Evolutionary conservation across 2,888 invertebrate species (phyloP).

Genomic region (Thymelicus sylvestris): DNA sequence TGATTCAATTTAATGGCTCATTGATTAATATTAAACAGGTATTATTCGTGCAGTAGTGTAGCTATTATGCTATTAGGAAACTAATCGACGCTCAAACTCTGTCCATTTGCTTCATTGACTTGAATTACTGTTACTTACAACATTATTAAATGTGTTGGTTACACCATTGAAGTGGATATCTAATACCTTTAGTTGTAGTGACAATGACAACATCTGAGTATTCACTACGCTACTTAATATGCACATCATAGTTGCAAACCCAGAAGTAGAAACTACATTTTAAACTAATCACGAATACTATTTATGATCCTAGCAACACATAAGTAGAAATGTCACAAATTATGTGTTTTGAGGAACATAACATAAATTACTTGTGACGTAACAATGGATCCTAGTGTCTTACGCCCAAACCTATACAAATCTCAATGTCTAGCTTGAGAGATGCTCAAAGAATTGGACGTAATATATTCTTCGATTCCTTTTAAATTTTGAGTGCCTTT

Average conservation of each 20-base stretch:
- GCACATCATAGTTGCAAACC: no score
- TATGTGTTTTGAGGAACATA: conserved; percentile 26
- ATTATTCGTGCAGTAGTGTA: background rate
- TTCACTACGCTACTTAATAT: no score
- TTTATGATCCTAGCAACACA: conserved; percentile 32
- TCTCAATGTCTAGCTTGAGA: background rate
- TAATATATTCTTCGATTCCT: no score
- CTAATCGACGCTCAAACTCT: no score
- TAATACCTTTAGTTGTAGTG: no score
- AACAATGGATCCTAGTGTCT: conserved; percentile 35
- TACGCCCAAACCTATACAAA: conserved; percentile 36
- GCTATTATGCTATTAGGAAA: background rate
- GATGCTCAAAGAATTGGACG: conserved; percentile 8
- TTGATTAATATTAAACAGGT: background rate
- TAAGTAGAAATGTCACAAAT: conserved; percentile 33
- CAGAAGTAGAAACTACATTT: no score
- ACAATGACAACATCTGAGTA: no score
- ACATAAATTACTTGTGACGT: conserved; percentile 38
- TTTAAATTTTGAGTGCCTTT: no score
- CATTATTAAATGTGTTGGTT: no score
- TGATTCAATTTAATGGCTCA: background rate
- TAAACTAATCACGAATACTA: background rate
- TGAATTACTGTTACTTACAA: no score
- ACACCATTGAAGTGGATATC: no score
- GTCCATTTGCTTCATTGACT: no score